Percentiles rank a stretch among this genome's conserved stretches.
Evolutionary conservation across 1,140 invertebrate genomes (phyloP).

Genomic region (Conus betulinus): DNA sequence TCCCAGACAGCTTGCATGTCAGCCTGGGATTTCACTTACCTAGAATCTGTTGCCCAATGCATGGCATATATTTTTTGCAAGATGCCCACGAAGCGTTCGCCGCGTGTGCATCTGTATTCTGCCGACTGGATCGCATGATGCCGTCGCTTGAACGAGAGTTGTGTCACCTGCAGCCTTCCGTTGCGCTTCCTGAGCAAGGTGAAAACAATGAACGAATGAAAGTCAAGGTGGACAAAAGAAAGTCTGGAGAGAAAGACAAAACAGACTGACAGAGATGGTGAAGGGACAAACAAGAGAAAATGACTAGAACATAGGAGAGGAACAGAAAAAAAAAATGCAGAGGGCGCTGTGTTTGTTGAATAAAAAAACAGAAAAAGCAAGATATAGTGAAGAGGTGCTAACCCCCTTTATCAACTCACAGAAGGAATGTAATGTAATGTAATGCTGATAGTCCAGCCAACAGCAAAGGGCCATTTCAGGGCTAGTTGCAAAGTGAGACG

Average conservation of each 20-base stretch:
- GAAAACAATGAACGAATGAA: neutral
- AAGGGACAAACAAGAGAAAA: no score
- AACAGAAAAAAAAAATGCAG: no score
- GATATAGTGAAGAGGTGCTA: no score
- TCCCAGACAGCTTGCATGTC: no score
- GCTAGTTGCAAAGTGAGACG: no score
- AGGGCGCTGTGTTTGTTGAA: no score
- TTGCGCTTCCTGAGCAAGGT: slow-evolving; percentile 88
- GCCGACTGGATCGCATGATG: slow-evolving; percentile 95
- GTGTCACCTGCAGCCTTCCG: slow-evolving; percentile 98
- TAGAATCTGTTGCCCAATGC: slow-evolving; percentile 98
- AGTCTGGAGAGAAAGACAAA: neutral
- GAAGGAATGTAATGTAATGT: no score
- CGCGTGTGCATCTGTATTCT: slow-evolving; percentile 98
- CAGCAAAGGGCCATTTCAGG: no score
- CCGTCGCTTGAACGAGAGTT: slow-evolving; percentile 93
- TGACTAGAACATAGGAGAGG: no score
- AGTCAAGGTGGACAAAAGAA: neutral
- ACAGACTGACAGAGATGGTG: neutral
- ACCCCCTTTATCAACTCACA: no score
- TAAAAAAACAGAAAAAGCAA: no score
- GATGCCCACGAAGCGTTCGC: slow-evolving; percentile 94
- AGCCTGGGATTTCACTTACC: slow-evolving; percentile 68
- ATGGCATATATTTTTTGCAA: slow-evolving; percentile 99
- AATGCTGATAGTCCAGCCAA: no score